Evolutionary conservation across 2,888 invertebrate species (phyloP).

Genomic region (Scaptomyza flava): DNA sequence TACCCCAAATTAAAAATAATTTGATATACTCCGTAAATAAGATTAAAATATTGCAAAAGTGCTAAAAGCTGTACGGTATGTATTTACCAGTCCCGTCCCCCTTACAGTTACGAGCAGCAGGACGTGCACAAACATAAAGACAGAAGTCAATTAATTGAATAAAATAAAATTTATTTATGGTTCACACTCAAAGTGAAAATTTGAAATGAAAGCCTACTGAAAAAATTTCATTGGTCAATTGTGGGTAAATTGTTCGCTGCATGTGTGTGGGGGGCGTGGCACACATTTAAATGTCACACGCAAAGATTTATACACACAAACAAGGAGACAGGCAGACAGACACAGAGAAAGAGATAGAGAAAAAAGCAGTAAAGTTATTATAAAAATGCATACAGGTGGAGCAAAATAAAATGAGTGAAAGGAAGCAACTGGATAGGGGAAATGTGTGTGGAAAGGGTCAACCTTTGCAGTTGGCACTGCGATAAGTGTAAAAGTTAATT

Average conservation of each 20-base stretch:
- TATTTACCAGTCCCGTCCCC: not conserved
- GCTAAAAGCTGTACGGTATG: slow-evolving; percentile 39
- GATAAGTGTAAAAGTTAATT: slow-evolving; percentile 75
- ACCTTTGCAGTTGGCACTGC: slow-evolving; percentile 18
- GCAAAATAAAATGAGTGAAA: slow-evolving; percentile 3
- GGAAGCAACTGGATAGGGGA: not conserved
- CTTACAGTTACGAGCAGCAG: slow-evolving; percentile 2
- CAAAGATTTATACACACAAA: slow-evolving; percentile 22
- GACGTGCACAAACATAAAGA: slow-evolving; percentile 46
- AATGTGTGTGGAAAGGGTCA: slow-evolving; percentile 11
- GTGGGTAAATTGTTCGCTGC: slow-evolving; percentile 35
- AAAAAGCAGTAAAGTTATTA: slow-evolving; percentile 11
- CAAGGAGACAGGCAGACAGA: not conserved
- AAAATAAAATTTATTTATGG: slow-evolving; percentile 54
- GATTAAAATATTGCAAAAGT: slow-evolving; percentile 57
- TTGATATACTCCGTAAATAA: slow-evolving; percentile 47
- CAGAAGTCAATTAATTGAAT: slow-evolving; percentile 73
- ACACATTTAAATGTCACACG: slow-evolving; percentile 52
- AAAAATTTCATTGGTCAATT: slow-evolving; percentile 30
- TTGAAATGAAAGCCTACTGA: not conserved
- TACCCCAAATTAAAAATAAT: no score
- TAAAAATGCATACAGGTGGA: slow-evolving; percentile 22
- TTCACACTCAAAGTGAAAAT: slow-evolving; percentile 10
- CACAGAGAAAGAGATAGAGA: not conserved
- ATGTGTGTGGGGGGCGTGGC: slow-evolving; percentile 25